Base-by-base conservation (phyloP, 2,888 invertebrate genomes). In the Lamellibrachia columna region DNA sequence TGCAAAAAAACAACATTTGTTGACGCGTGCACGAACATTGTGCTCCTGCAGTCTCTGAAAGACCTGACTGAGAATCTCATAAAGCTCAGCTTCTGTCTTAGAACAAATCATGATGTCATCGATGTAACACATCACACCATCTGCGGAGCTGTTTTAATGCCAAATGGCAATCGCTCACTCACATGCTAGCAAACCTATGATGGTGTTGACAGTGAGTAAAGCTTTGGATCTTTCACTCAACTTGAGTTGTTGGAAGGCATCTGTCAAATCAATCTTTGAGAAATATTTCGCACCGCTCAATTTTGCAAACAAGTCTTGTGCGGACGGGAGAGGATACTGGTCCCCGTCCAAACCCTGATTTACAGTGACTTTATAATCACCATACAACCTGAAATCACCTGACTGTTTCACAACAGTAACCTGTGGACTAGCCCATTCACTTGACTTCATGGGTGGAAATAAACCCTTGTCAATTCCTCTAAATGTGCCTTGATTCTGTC, bases 141-240 rank as follows among this genome's bases (percentile, higher is more conserved):
- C n/a, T 28, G 91, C n/a, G 91, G 40, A 40, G 91, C 91, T 52
- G 91, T 91, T 53, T 52, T 28, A 3, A 91, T 91, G 53, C 91
- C 91, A 91, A 52, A 91, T 15, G 91, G 91, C 91, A 91, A 15
- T n/a, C 91, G 11, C 28, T 91, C 91, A 52, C 28, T 91, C 91
- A 52, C 52, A 53, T 15, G 11, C 52, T 40, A 91, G 22, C 90
- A 91, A 91, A 91, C 91, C 91, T 11, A 91, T 28, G 3, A 91
- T 15, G 28, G 40, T 91, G 91, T 75, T 15, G 75, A 75, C 15
- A 15, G 15, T 75, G 75, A 75, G 75, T 75, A 75, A 15, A 15
- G 75, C 75, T 75, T 75, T 75, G 75, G 75, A 75, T 75, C 75
- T 15, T 15, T 75, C 75, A 75, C 15, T 75, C 75, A 75, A 75